These are phyloP conservation scores for Ochropacha duplaris DNA, from an alignment of 2,888 invertebrate species.

Conservation along the genomic window DNA sequence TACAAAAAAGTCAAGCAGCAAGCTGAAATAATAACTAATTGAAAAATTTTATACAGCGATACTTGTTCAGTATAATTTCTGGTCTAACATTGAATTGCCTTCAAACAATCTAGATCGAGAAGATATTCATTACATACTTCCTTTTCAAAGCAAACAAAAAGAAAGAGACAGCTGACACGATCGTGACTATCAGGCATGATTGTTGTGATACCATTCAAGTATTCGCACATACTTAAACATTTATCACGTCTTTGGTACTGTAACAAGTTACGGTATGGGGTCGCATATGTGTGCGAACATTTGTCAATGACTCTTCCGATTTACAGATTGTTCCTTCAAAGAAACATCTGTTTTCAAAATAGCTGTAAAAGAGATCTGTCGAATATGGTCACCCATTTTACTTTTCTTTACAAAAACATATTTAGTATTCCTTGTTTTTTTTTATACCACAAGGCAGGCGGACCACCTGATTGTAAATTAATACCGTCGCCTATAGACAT, in stretches of 20 bases:
- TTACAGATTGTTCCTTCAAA: neutral
- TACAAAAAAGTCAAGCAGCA: neutral
- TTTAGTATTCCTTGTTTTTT: neutral
- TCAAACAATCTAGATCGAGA: too few relatives aligned
- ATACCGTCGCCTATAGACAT: too few relatives aligned
- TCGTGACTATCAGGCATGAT: neutral
- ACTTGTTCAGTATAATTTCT: neutral
- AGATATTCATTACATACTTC: neutral
- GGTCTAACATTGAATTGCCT: neutral
- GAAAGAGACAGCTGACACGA: neutral
- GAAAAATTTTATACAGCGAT: too few relatives aligned
- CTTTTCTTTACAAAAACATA: neutral
- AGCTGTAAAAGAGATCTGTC: too few relatives aligned
- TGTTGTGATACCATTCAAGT: neutral
- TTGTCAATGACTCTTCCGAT: neutral
- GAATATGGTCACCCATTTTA: too few relatives aligned
- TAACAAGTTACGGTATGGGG: neutral
- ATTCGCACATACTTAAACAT: conserved; percentile 4
- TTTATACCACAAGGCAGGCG: too few relatives aligned
- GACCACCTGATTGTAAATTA: neutral
- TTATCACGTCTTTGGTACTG: conserved; percentile 1
- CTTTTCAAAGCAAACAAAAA: neutral
- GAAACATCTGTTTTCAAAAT: neutral
- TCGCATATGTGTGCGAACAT: neutral
- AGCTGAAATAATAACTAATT: too few relatives aligned